Conservation (phyloP, 2,113 vertebrate species). For the Prunella fulvescens region DNA sequence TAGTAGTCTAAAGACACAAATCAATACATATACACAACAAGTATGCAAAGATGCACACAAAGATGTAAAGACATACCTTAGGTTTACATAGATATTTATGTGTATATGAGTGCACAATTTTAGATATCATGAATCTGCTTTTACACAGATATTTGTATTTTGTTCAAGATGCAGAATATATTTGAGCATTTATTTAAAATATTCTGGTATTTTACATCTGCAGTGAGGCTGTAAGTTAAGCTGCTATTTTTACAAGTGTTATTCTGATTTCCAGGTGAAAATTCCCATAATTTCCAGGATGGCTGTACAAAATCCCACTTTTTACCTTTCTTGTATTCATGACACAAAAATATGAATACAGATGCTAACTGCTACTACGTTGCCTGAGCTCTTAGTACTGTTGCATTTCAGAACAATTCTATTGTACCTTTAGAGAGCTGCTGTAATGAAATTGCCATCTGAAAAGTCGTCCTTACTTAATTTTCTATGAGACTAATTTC, state of each 20-base stretch:
- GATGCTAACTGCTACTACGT: background rate
- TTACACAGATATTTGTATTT: background rate
- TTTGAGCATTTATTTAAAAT: background rate
- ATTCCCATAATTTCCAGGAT: background rate
- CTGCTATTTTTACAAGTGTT: background rate
- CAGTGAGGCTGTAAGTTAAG: background rate
- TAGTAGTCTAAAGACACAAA: background rate
- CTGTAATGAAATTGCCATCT: background rate
- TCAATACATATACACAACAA: background rate
- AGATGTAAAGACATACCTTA: background rate
- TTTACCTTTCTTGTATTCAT: background rate
- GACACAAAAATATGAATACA: background rate
- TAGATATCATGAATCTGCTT: background rate
- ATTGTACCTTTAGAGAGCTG: background rate
- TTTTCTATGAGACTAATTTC: background rate
- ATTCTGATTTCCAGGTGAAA: background rate
- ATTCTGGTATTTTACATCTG: background rate
- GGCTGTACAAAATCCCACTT: background rate
- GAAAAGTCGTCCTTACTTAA: background rate
- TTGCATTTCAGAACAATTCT: background rate
- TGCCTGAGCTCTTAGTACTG: background rate
- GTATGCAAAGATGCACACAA: background rate
- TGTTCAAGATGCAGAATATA: background rate
- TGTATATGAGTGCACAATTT: background rate
- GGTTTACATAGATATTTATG: background rate